Evolutionary conservation across 1,140 invertebrate genomes (phyloP).

Genomic region (Brachionus angularis): DNA sequence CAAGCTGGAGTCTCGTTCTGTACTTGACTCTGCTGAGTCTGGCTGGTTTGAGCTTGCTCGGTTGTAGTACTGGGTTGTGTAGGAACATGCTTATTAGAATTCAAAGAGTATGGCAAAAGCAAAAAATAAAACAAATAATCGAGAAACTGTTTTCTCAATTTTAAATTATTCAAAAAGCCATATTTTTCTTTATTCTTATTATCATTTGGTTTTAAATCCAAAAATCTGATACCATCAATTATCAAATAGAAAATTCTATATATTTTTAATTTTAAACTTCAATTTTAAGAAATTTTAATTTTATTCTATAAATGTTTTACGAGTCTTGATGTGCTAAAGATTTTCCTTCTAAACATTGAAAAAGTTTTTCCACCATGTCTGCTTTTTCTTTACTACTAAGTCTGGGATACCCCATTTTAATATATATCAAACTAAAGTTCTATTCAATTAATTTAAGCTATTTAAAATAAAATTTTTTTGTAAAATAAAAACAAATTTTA

Average conservation of each 20-base stretch:
- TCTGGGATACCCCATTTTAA: slow-evolving; percentile 82
- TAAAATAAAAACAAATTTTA: slow-evolving; percentile 27
- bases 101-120: slow-evolving; percentile 76
- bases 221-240: slow-evolving; percentile 21
- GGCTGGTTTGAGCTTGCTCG: not conserved
- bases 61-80: slow-evolving; percentile 45
- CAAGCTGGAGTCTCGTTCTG: slow-evolving; percentile 64
- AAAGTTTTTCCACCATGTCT: slow-evolving; percentile 69
- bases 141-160: slow-evolving; percentile 67
- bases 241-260: slow-evolving; percentile 29
- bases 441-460: slow-evolving; percentile 60
- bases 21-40: slow-evolving; percentile 32
- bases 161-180: slow-evolving; percentile 65
- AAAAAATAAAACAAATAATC: slow-evolving; percentile 76
- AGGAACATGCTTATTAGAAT: slow-evolving; percentile 37
- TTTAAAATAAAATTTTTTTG: slow-evolving; percentile 19
- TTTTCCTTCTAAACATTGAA: slow-evolving; percentile 74
- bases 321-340: slow-evolving; percentile 78
- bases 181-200: slow-evolving; percentile 56
- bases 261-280: not conserved
- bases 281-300: not conserved
- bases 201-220: slow-evolving; percentile 17
- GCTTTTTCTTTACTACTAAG: slow-evolving; percentile 71
- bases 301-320: slow-evolving; percentile 57
- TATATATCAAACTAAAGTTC: slow-evolving; percentile 90